Percentiles rank a stretch among this genome's conserved stretches.
These are phyloP conservation scores for Sesia apiformis DNA, from an alignment of 2,888 invertebrate species.

Conservation along the genomic window DNA sequence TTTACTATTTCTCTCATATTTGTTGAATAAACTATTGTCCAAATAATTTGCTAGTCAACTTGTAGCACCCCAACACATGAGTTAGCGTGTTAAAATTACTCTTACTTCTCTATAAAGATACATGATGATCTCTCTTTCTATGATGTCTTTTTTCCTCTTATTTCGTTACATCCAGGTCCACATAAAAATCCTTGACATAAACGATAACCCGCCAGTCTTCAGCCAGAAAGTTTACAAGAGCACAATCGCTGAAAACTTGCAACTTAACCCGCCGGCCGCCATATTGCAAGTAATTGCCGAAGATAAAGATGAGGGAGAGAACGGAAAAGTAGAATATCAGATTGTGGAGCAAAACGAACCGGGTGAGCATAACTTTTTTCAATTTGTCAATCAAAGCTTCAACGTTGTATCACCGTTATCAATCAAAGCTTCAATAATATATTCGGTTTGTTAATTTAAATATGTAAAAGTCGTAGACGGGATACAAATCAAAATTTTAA, in stretches of 20 bases:
- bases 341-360: slow-evolving; percentile 75
- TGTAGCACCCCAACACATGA: no score
- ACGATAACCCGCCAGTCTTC: slow-evolving; percentile 91
- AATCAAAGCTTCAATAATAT: no score
- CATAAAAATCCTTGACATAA: slow-evolving; percentile 87
- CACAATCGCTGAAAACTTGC: slow-evolving; percentile 88
- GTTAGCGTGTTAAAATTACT: no score
- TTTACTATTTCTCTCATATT: no score
- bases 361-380: slow-evolving; percentile 24
- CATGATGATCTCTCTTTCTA: no score
- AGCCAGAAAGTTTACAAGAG: slow-evolving; percentile 83
- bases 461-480: no score
- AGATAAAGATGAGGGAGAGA: slow-evolving; percentile 85
- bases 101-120: no score
- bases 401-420: not conserved
- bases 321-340: slow-evolving; percentile 83
- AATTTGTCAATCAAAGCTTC: not conserved
- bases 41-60: no score
- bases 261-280: slow-evolving; percentile 86
- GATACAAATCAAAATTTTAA: no score
- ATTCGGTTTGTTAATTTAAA: no score
- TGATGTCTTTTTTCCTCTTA: not conserved
- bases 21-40: no score
- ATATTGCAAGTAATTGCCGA: slow-evolving; percentile 87
- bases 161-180: slow-evolving; percentile 67